Conservation (phyloP, 1,140 invertebrate species). For the Gonatopus flavifemur region DNA sequence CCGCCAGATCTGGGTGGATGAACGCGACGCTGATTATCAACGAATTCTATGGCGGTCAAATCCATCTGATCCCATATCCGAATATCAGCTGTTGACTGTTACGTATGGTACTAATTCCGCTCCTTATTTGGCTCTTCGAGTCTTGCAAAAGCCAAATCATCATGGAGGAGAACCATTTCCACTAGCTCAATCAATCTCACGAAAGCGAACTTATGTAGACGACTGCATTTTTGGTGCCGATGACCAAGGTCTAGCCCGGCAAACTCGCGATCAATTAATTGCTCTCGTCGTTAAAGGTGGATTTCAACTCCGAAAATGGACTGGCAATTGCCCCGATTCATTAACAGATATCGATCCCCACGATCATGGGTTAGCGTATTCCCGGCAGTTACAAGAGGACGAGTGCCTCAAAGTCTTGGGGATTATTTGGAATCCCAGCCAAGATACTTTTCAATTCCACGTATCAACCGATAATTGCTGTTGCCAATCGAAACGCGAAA, state of each 20-base stretch:
- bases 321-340: constrained; percentile 20
- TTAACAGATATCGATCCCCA: neutral
- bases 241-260: neutral
- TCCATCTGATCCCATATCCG: neutral
- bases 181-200: neutral
- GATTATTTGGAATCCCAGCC: constrained; percentile 28
- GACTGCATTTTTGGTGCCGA: constrained; percentile 13
- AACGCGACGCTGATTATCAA: constrained; percentile 23
- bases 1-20: constrained; percentile 14
- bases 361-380: constrained; percentile 3
- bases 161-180: neutral
- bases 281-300: constrained; percentile 16
- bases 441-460: constrained; percentile 25
- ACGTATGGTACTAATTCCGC: neutral
- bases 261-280: constrained; percentile 15
- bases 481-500: neutral
- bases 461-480: neutral
- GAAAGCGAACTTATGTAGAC: constrained; percentile 7
- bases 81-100: neutral
- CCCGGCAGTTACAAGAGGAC: neutral
- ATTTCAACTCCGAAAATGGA: constrained; percentile 33
- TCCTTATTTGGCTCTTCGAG: neutral
- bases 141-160: neutral
- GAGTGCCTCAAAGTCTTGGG: constrained; percentile 33
- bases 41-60: constrained; percentile 35